phyloP scores from a whole-genome alignment of 2,797 vertebrate genomes.

The Anableps anableps region DNA sequence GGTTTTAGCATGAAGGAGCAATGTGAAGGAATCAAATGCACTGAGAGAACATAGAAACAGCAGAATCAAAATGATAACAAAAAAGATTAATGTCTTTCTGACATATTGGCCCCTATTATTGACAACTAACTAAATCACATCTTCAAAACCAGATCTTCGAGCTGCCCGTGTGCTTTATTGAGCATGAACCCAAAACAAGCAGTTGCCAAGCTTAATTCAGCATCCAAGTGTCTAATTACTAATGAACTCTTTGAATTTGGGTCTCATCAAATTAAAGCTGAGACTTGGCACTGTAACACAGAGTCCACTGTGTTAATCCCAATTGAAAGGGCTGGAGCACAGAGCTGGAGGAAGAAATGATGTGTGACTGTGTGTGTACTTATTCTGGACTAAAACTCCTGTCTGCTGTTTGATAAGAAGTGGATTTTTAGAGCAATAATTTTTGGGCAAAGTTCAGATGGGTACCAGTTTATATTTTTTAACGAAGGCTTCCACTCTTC shows the following conservation, averaged over 20 bases:
- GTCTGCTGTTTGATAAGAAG: too few relatives aligned
- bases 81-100: background rate
- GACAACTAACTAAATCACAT: constrained; percentile 2
- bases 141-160: background rate
- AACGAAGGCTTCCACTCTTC: background rate
- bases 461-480: background rate
- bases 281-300: background rate
- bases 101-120: background rate
- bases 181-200: background rate
- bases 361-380: background rate
- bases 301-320: background rate
- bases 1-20: background rate
- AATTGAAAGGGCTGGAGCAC: background rate
- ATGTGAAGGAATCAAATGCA: background rate
- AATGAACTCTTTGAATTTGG: background rate
- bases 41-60: background rate
- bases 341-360: background rate
- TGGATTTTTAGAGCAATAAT: background rate
- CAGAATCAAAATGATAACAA: background rate
- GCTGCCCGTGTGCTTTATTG: background rate
- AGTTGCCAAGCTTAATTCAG: background rate
- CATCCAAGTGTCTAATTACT: constrained; percentile 11
- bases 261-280: constrained; percentile 1
- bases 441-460: background rate
- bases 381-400: constrained; percentile 2